Conservation (phyloP, 1,140 invertebrate genomes). For the Pseudoatta argentina region DNA sequence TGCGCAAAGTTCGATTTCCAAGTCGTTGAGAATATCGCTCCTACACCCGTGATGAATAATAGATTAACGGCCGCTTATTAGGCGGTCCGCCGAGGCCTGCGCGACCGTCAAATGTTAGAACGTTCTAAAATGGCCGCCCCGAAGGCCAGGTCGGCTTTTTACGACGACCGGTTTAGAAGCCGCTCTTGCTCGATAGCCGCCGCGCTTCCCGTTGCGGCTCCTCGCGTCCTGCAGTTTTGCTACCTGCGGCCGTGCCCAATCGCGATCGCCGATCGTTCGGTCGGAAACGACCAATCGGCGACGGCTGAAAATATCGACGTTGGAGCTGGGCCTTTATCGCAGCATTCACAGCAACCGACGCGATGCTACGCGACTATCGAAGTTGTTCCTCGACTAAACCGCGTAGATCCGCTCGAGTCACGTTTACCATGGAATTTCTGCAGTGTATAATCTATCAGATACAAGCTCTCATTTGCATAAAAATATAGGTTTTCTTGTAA, state of each 20-base stretch:
- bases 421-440: slow-evolving; percentile 40
- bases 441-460: not conserved
- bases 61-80: slow-evolving; percentile 83
- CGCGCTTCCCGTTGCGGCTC: slow-evolving; percentile 71
- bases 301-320: slow-evolving; percentile 53
- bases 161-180: slow-evolving; percentile 84
- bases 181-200: slow-evolving; percentile 66
- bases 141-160: slow-evolving; percentile 83
- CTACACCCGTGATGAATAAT: slow-evolving; percentile 80
- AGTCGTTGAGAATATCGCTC: slow-evolving; percentile 75
- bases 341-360: slow-evolving; percentile 13
- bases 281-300: slow-evolving; percentile 63
- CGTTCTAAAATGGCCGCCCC: slow-evolving; percentile 84
- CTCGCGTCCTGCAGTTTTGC: slow-evolving; percentile 66
- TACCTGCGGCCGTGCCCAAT: slow-evolving; percentile 79
- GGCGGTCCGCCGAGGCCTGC: slow-evolving; percentile 78
- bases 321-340: slow-evolving; percentile 40
- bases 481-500: not conserved
- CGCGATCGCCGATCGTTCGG: slow-evolving; percentile 69
- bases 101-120: slow-evolving; percentile 84
- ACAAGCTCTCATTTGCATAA: not conserved
- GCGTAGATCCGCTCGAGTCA: slow-evolving; percentile 50
- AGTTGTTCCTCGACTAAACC: slow-evolving; percentile 23
- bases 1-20: slow-evolving; percentile 71
- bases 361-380: slow-evolving; percentile 29